Evolutionary conservation across 2,797 vertebrate species (phyloP).

Genomic region (Microctenopoma lineatum): DNA sequence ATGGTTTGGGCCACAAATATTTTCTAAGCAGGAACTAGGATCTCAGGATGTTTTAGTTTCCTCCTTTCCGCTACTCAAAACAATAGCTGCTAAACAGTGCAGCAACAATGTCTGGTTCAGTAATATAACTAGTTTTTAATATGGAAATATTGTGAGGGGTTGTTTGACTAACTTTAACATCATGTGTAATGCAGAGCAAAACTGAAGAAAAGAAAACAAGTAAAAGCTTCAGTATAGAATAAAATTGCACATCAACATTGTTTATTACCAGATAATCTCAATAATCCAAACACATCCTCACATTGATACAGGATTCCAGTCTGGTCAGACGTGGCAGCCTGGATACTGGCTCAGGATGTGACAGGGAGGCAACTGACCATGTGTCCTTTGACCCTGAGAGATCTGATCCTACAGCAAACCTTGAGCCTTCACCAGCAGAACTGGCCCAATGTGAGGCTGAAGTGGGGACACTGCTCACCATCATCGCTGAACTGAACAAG

Average conservation of each 20-base stretch:
- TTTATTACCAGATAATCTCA: background rate
- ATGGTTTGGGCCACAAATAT: conserved; percentile 54
- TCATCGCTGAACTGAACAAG: conserved; percentile 75
- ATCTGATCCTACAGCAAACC: conserved; percentile 48
- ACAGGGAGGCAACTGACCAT: conserved; percentile 47
- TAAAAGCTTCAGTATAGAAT: background rate
- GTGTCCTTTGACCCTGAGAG: conserved; percentile 51
- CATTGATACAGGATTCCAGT: conserved; percentile 58
- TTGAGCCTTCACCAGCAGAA: conserved; percentile 73
- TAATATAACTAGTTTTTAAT: conserved; percentile 16
- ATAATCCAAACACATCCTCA: background rate
- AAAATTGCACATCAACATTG: background rate
- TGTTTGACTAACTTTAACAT: too few species aligned
- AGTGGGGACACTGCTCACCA: conserved; percentile 73
- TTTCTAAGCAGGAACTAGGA: conserved; percentile 79
- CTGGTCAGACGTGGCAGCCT: conserved; percentile 66
- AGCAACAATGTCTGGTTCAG: conserved; percentile 48
- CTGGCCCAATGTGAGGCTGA: conserved; percentile 79
- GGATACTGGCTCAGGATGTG: conserved; percentile 52
- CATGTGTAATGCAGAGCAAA: background rate
- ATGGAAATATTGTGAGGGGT: background rate
- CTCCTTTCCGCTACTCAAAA: conserved; percentile 82
- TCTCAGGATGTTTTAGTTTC: conserved; percentile 86
- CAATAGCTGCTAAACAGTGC: conserved; percentile 74
- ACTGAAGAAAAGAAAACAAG: background rate